A percentile compares a stretch with the other conserved stretches of the same genome.
Evolutionary conservation across 1,140 invertebrate genomes (phyloP).

Genomic region (Drosophila bocki): DNA sequence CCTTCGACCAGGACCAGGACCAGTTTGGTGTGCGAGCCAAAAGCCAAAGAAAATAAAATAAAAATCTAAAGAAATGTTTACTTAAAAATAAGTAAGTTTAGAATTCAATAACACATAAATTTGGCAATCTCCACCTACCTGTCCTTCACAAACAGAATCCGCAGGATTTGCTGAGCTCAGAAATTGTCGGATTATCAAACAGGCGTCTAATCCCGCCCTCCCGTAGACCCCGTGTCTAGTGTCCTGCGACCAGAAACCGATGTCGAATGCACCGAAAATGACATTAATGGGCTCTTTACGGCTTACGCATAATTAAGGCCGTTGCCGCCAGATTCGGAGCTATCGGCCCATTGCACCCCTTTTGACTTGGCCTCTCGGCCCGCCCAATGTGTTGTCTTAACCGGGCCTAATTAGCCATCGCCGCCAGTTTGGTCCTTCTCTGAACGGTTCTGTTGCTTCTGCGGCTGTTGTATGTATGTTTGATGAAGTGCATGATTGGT

Average conservation of each 20-base stretch:
- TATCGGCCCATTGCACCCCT: neutral
- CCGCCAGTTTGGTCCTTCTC: conserved; percentile 14
- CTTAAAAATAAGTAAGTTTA: no score
- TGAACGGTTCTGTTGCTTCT: conserved; percentile 19
- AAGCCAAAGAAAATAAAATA: no score
- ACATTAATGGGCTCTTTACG: conserved; percentile 69
- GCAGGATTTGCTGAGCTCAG: conserved; percentile 4
- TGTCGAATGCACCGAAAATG: conserved; percentile 58
- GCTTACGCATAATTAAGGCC: conserved; percentile 78
- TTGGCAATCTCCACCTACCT: neutral
- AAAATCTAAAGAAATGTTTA: no score
- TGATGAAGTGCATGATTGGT: conserved; percentile 67
- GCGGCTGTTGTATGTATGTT: conserved; percentile 35
- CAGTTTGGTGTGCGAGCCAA: no score
- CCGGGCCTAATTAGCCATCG: conserved; percentile 65
- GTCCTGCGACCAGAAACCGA: neutral
- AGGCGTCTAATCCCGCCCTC: conserved; percentile 1
- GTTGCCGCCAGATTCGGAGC: conserved; percentile 23
- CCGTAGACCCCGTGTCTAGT: neutral
- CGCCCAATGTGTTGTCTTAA: conserved; percentile 69
- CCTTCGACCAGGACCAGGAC: no score
- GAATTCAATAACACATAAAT: neutral
- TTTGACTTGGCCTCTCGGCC: conserved; percentile 19
- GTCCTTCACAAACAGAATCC: neutral
- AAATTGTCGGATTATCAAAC: conserved; percentile 22